Base-by-base conservation (phyloP, 2,888 invertebrate genomes). In the Eubasilissa splendida region DNA sequence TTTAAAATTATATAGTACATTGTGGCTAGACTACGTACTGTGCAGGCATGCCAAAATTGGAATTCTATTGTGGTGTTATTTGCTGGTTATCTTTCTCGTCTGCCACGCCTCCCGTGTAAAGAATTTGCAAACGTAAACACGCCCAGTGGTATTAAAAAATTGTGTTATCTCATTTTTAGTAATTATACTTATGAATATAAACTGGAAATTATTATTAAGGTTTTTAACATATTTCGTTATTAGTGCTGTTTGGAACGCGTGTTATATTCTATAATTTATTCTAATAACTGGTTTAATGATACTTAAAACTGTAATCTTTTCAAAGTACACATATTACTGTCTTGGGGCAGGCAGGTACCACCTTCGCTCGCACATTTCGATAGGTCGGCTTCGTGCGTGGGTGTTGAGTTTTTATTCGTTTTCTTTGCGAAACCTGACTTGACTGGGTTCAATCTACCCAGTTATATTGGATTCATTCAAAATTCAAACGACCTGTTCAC, bases 361-460 rank as follows among this genome's bases (percentile, higher is more conserved):
- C 42, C 42, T 42, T 42, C 3, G 42, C 42, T 7, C 42, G 42
- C 4, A 42, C 14, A 54, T 71, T 71, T 54, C 54, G 71, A 22
- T 53, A 71, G 71, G 71, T 71, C 52, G 22, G 52, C 14, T 53
- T 52, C 70, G 8, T 14, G 71, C 71, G 71, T 71, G 53, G 71
- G 71, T 54, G 71, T 71, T 22, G 14, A 71, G 14, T 71, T 33
- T 31, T 53, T 71, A 71, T 71, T 71, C 53, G 22, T 71, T 71
- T 54, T 53, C 53, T n/a, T 53, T n/a, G 71, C 71, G 22, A 71
- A 71, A 71, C 71, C 54, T 71, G 71, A 71, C 71, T 71, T 71
- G 71, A 9, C 14, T 71, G 71, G 71, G 71, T 53, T 71, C 71
- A 71, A 71, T 54, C 71, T 54, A 22, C 22, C 50, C 10, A 50